Evolutionary conservation across 2,888 invertebrate species (phyloP).

Genomic region (Furcula furcula): DNA sequence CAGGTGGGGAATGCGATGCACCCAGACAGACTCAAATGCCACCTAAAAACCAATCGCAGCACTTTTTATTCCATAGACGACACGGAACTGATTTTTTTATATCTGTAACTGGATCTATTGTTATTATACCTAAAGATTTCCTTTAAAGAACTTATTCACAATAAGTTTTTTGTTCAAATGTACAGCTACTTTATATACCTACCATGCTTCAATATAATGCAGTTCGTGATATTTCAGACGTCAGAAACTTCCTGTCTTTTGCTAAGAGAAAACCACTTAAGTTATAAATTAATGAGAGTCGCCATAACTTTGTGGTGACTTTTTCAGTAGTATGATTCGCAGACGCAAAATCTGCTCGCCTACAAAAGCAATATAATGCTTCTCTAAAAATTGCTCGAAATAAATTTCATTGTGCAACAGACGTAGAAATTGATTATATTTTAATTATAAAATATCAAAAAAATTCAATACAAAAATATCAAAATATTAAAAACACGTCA

Average conservation of each 20-base stretch:
- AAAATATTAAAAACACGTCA: not conserved
- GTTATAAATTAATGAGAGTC: too few species aligned
- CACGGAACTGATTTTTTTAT: slow-evolving; percentile 1
- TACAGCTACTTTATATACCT: not conserved
- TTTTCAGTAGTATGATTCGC: too few species aligned
- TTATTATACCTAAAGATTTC: not conserved
- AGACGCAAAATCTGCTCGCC: too few species aligned
- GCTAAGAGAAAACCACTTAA: too few species aligned
- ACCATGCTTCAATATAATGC: not conserved
- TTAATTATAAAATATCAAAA: slow-evolving; percentile 4
- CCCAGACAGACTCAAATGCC: too few species aligned
- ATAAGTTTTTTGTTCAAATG: not conserved
- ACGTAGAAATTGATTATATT: too few species aligned
- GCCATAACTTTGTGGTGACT: too few species aligned
- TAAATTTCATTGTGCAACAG: too few species aligned
- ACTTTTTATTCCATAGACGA: not conserved
- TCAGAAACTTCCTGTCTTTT: too few species aligned
- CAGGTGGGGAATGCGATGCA: too few species aligned
- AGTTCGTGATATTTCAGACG: not conserved
- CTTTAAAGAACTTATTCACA: not conserved
- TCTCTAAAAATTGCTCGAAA: too few species aligned
- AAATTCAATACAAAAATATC: slow-evolving; percentile 3
- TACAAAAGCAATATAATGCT: too few species aligned
- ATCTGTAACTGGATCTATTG: slow-evolving; percentile 1
- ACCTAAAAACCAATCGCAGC: not conserved